phyloP scores from a whole-genome alignment of 2,797 vertebrate species.

The Pelobates cultripes region DNA sequence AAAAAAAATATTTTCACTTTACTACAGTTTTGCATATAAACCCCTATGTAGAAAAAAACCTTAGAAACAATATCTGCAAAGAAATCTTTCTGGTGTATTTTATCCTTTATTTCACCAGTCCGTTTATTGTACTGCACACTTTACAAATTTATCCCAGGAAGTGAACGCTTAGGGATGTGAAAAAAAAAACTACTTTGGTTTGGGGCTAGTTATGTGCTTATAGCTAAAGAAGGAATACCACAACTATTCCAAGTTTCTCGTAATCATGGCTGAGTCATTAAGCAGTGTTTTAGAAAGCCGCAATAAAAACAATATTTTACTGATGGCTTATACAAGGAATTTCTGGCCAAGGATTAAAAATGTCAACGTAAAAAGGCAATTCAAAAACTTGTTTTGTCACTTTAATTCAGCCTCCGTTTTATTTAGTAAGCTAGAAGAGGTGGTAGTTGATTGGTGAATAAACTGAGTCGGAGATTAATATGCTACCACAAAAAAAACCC shows the following conservation, averaged over 20 bases:
- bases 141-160: slow-evolving; percentile 19
- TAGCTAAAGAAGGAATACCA: slow-evolving; percentile 39
- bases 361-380: slow-evolving; percentile 29
- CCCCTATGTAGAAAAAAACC: too few relatives aligned
- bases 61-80: too few relatives aligned
- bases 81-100: too few relatives aligned
- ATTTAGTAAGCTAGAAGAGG: not conserved
- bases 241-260: slow-evolving; percentile 23
- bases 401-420: not conserved
- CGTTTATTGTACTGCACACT: not conserved
- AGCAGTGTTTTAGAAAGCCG: slow-evolving; percentile 36
- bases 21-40: too few relatives aligned
- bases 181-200: slow-evolving; percentile 17
- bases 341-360: slow-evolving; percentile 43
- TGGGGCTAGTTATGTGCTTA: slow-evolving; percentile 39
- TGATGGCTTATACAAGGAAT: slow-evolving; percentile 30
- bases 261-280: slow-evolving; percentile 43
- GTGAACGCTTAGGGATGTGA: slow-evolving; percentile 30
- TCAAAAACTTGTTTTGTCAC: slow-evolving; percentile 21
- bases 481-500: not conserved
- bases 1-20: too few relatives aligned
- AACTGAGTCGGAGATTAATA: not conserved
- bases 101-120: too few relatives aligned
- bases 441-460: not conserved
- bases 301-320: slow-evolving; percentile 41